Conservation (phyloP, 2,797 vertebrate genomes). For the Coracias cyanogaster region DNA sequence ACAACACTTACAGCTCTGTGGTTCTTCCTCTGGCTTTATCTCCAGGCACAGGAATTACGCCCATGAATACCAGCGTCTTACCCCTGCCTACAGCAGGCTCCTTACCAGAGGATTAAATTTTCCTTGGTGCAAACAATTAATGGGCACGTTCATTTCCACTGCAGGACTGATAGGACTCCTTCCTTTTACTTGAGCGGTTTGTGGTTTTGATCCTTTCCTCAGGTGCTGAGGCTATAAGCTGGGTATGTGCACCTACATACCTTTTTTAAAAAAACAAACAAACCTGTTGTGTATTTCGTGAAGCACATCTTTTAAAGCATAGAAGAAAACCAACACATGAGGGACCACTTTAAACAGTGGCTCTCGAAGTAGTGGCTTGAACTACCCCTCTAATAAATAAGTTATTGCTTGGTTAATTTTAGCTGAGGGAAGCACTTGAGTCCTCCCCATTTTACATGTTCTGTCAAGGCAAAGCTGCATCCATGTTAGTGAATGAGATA, state of each 20-base stretch:
- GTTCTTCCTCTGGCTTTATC: neutral
- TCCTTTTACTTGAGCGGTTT: neutral
- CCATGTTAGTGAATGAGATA: accelerated
- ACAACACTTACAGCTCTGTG: neutral
- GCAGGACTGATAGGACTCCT: neutral
- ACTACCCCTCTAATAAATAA: neutral
- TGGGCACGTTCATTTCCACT: neutral
- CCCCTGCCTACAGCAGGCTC: neutral
- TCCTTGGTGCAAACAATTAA: neutral
- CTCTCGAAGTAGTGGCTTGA: neutral
- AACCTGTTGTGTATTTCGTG: accelerated
- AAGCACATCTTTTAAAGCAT: neutral
- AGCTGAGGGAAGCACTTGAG: neutral
- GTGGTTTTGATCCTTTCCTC: neutral
- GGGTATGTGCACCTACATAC: neutral
- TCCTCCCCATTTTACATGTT: accelerated
- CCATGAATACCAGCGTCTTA: neutral
- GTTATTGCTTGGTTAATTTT: neutral
- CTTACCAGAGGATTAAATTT: neutral
- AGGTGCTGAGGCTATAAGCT: neutral
- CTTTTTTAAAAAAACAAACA: too few species aligned
- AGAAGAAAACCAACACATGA: neutral
- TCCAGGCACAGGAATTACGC: neutral
- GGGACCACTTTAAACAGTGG: neutral
- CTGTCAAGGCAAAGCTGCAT: accelerated